Base-by-base conservation (phyloP, 1,140 invertebrate genomes). In the Rhagoletis zephyria region DNA sequence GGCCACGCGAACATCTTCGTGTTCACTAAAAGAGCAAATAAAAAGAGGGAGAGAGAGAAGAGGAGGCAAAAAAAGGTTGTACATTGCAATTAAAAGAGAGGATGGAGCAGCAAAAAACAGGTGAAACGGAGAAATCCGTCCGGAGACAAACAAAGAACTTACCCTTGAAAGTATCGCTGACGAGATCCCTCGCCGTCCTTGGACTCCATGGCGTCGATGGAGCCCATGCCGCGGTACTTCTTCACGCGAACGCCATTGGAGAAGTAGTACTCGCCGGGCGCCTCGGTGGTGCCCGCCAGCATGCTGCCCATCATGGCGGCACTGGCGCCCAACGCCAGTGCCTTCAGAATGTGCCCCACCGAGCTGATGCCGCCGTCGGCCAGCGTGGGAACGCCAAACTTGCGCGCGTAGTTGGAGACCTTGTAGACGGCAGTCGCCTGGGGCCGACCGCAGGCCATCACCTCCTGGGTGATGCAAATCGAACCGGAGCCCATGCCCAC, bases 261-360 rank as follows among this genome's bases (percentile, higher is more conserved):
- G 92, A 99, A 99, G 94, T 98, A 99, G 92, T 99, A 99, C 93
- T 99, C 98, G 61, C 99, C 99, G 2, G 99, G 99, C 30, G 99
- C 98, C 94, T 99, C 99, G 2, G 97, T 98, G 4, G 98, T 99
- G 10, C 98, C 99, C 87, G 99, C 99, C 74, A 99, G 93, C 88
- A 99, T 94, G 0, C 98, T 99, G 16, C 99, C 99, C 99, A 99
- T 99, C 99, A 99, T 99, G 0, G 99, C 98, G 93, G 97, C 97
- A 14, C 97, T 98, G 16, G 98, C 98, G 30, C 98, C 98, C 65
- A 99, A 93, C 67, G 97, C 95, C 51, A 99, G 92, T 0, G 97
- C 98, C 93, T 99, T 99, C 2, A 98, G 97, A 89, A 99, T 98
- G 92, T 99, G 98, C 0, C 98, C 98, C 74, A 99, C 97, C 87